phyloP scores from a whole-genome alignment of 2,113 vertebrate species.

The pig (Sus scrofa) region DNA sequence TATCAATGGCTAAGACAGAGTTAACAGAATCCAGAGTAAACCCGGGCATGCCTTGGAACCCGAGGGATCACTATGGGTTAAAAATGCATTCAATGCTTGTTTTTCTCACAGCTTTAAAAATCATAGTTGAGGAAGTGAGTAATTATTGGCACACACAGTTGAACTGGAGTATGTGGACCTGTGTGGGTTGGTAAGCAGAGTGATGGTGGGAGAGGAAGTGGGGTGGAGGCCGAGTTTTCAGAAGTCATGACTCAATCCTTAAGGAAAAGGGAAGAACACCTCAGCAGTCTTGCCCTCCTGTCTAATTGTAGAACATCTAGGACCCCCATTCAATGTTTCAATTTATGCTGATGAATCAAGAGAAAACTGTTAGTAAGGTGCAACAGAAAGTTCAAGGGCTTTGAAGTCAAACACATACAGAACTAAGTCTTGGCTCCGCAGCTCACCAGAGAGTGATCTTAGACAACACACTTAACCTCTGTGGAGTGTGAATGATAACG shows the following conservation, averaged over 20 bases:
- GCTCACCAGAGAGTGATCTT: neutral
- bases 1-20: neutral
- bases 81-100: neutral
- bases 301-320: neutral
- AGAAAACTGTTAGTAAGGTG: neutral
- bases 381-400: neutral
- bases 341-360: neutral
- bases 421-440: neutral
- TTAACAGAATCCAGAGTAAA: neutral
- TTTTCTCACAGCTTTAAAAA: conserved; percentile 16
- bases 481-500: neutral
- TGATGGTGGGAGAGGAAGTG: accelerated
- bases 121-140: neutral
- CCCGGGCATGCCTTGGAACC: neutral
- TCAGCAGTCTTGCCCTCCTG: neutral
- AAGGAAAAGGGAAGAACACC: neutral
- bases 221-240: neutral
- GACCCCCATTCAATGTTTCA: neutral
- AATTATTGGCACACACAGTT: neutral
- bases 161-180: neutral
- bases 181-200: neutral
- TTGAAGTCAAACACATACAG: neutral
- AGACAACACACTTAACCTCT: neutral
- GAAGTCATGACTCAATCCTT: neutral
- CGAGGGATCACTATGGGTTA: neutral